A percentile compares a stretch with the other conserved stretches of the same genome.
Conservation (phyloP, 2,888 invertebrate species). For the Ennomos fuscantarius region DNA sequence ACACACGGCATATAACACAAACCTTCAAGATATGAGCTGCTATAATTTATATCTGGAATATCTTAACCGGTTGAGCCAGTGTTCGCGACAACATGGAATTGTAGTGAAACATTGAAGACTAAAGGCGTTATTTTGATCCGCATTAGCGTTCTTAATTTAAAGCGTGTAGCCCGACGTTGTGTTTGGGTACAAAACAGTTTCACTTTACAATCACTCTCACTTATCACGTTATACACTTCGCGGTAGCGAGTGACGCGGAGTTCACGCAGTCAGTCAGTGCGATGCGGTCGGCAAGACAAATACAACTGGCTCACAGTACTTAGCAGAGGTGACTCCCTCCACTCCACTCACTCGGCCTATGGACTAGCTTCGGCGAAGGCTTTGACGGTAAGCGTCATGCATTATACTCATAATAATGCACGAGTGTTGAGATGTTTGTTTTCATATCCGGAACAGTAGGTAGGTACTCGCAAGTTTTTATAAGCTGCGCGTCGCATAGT, state of each 20-base stretch:
- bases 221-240: constrained; percentile 52
- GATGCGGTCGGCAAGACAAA: constrained; percentile 46
- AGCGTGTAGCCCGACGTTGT: constrained; percentile 8
- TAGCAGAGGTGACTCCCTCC: constrained; percentile 46
- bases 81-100: constrained; percentile 27
- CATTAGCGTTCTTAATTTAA: constrained; percentile 14
- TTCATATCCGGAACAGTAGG: constrained; percentile 45
- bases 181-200: constrained; percentile 49
- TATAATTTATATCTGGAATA: constrained; percentile 28
- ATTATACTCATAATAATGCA: constrained; percentile 3
- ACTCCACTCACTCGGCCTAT: constrained; percentile 46
- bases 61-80: constrained; percentile 33
- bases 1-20: constrained; percentile 30
- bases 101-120: constrained; percentile 29
- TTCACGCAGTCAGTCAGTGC: constrained; percentile 52
- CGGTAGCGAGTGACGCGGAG: constrained; percentile 41
- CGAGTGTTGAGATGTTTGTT: constrained; percentile 30
- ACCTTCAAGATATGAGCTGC: constrained; percentile 29
- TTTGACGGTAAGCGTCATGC: constrained; percentile 24
- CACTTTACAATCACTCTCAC: constrained; percentile 75
- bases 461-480: constrained; percentile 30
- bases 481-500: too few relatives aligned
- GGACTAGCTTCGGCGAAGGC: constrained; percentile 51
- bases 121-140: constrained; percentile 13
- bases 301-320: constrained; percentile 57